A percentile compares a stretch with the other conserved stretches of the same genome.
Evolutionary conservation across 1,140 invertebrate genomes (phyloP).

Genomic region (Drosophila nasuta): DNA sequence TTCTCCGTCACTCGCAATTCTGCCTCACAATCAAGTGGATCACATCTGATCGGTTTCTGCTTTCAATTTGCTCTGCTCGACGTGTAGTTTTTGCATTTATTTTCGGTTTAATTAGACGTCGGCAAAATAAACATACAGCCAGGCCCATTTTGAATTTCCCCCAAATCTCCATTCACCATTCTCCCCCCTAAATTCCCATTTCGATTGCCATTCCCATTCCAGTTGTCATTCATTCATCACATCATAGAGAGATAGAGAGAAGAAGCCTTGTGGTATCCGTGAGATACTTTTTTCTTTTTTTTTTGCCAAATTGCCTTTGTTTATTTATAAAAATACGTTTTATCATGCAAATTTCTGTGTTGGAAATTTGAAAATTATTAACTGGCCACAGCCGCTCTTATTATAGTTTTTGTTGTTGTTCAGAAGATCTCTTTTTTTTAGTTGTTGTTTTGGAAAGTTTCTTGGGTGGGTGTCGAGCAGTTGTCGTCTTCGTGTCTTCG

Average conservation of each 20-base stretch:
- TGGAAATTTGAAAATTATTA: constrained; percentile 58
- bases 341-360: constrained; percentile 53
- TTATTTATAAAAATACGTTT: constrained; percentile 49
- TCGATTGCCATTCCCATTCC: constrained; percentile 37
- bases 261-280: constrained; percentile 40
- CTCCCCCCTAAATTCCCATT: neutral
- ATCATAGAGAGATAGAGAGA: constrained; percentile 12
- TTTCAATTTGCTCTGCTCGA: neutral
- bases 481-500: constrained; percentile 22
- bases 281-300: constrained; percentile 43
- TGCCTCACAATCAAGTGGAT: neutral
- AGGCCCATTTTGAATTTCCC: neutral
- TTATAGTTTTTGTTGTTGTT: constrained; percentile 15
- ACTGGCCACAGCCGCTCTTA: constrained; percentile 31
- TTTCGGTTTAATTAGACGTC: constrained; percentile 44
- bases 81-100: constrained; percentile 2
- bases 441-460: constrained; percentile 20
- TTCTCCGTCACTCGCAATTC: neutral
- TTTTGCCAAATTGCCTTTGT: constrained; percentile 27
- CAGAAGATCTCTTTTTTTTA: neutral
- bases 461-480: constrained; percentile 42
- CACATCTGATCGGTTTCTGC: constrained; percentile 6
- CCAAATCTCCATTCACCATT: neutral
- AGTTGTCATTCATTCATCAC: constrained; percentile 80
- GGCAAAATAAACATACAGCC: constrained; percentile 29